Base-by-base conservation (phyloP, 1,140 invertebrate species). In the Acromyrmex heyeri region DNA sequence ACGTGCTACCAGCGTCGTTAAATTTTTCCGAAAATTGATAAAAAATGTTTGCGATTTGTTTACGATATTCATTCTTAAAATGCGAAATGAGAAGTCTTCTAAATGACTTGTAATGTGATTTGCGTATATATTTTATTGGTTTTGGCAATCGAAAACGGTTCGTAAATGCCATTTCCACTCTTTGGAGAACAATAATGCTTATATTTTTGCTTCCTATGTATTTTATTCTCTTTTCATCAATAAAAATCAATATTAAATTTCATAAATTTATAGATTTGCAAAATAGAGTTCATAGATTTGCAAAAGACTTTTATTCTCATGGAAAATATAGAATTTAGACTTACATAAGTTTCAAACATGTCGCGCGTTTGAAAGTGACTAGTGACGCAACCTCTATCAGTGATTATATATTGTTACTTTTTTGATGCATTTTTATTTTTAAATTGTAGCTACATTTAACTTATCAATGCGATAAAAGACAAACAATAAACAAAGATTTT, bases 341-440 rank as follows among this genome's bases (percentile, higher is more conserved):
- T 70, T 57, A 57, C 8, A 16, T 50, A 50, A 70, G 18, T 70
- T 38, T 57, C 10, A 16, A 70, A 12, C 34, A 34, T 44, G 8
- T 38, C 50, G 64, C 3, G 48, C 8, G 3, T 50, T 50, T 50
- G 4, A 21, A 67, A 44, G 38, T 44, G 8, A 79, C 16, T 53
- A 44, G 38, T 44, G 8, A 79, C 16, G 16, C 8, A 24, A 27
- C 4, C 10, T 77, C 16, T 27, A 50, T 14, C n/a, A 57, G 14
- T 27, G 18, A 30, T 16, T 24, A 8, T 44, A 21, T 53, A 34
- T 81, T 69, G 24, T 21, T 34, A 30, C 24, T 44, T 10, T 44
- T 14, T 77, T 70, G 44, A 70, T 81, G 48, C 62, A 69, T 57
- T 81, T 16, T 38, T 48, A 57, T 81, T n/a, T 81, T 27, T 57